phyloP scores from a whole-genome alignment of 2,888 invertebrate genomes.

The Seira sanloemensis region DNA sequence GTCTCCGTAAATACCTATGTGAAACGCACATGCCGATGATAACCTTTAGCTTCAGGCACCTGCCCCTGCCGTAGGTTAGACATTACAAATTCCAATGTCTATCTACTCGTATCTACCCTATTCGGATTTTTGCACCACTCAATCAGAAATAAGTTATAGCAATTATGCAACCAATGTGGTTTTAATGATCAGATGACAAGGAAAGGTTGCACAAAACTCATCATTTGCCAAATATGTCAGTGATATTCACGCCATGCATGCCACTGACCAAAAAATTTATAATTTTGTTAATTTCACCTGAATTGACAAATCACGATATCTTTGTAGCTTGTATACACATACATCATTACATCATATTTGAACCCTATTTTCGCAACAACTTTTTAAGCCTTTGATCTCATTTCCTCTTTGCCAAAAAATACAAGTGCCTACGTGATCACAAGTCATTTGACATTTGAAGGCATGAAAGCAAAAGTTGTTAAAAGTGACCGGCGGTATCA shows the following conservation, averaged over 20 bases:
- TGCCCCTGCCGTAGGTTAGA: too few relatives aligned
- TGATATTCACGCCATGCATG: not conserved
- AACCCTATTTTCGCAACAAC: conserved; percentile 5
- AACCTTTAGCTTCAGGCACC: not conserved
- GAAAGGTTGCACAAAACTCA: too few relatives aligned
- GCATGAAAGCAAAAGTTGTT: not conserved
- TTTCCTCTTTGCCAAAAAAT: conserved; percentile 7
- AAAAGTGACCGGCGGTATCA: conserved; percentile 22
- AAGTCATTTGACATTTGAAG: conserved; percentile 4
- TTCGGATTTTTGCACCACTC: too few relatives aligned
- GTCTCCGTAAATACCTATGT: too few relatives aligned
- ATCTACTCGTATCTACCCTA: too few relatives aligned
- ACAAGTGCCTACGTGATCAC: too few relatives aligned
- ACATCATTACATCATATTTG: not conserved
- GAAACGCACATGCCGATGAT: too few relatives aligned
- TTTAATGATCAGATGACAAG: too few relatives aligned
- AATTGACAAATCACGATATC: not conserved
- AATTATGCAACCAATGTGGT: too few relatives aligned
- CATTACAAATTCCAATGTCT: too few relatives aligned
- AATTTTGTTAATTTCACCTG: not conserved
- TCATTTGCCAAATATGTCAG: too few relatives aligned
- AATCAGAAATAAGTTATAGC: too few relatives aligned
- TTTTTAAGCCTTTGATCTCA: not conserved
- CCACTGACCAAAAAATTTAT: not conserved
- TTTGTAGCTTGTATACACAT: not conserved